phyloP scores from a whole-genome alignment of 1,140 invertebrate genomes.

The Papilio machaon region DNA sequence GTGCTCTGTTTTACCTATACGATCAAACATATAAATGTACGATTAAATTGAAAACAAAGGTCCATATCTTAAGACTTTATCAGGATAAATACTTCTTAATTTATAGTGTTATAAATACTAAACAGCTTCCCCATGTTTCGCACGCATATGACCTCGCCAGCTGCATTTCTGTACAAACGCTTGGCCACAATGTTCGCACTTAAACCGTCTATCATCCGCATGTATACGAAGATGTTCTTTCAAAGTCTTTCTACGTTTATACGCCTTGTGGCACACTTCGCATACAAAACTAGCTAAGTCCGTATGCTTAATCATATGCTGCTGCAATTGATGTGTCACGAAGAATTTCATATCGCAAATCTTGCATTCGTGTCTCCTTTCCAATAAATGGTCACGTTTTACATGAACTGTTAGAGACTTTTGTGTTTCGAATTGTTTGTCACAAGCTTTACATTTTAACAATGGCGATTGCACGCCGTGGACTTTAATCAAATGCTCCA shows the following conservation, averaged over 20 bases:
- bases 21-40: too few relatives aligned
- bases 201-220: constrained; percentile 59
- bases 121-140: constrained; percentile 50
- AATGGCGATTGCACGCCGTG: constrained; percentile 45
- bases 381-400: constrained; percentile 57
- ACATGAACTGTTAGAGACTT: constrained; percentile 50
- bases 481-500: constrained; percentile 48
- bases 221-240: constrained; percentile 82
- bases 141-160: constrained; percentile 56
- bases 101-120: background rate
- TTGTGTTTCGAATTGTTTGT: constrained; percentile 53
- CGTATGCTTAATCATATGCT: constrained; percentile 79
- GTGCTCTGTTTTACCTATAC: too few relatives aligned
- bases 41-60: background rate
- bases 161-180: constrained; percentile 60
- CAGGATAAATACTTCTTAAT: background rate
- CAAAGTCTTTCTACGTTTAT: constrained; percentile 78
- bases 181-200: constrained; percentile 65
- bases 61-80: background rate
- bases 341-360: constrained; percentile 73
- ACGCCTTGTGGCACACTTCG: constrained; percentile 83
- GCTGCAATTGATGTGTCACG: constrained; percentile 47
- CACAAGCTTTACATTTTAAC: constrained; percentile 57
- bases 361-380: constrained; percentile 55
- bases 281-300: constrained; percentile 83